Evolutionary conservation across 2,797 vertebrate genomes (phyloP).

Genomic region (Brachyalestes nurse): DNA sequence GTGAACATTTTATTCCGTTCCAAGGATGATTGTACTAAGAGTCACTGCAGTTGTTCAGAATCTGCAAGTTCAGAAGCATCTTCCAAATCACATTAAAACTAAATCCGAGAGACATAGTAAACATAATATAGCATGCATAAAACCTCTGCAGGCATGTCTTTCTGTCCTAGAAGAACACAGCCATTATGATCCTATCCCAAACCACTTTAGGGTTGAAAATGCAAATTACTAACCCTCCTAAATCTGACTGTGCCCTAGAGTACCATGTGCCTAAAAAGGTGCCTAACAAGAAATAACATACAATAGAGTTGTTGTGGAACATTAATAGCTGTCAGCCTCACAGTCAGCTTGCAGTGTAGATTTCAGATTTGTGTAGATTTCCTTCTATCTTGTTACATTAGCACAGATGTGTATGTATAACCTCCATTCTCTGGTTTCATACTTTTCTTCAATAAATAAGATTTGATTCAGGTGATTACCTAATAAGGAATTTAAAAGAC

Average conservation of each 20-base stretch:
- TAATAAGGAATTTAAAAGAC: too few species aligned
- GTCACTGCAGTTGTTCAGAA: slow-evolving; percentile 32
- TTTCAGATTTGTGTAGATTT: slow-evolving; percentile 36
- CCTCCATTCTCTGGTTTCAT: slow-evolving; percentile 67
- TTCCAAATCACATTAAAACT: neutral
- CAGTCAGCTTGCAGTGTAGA: neutral
- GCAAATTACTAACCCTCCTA: neutral
- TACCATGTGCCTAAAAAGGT: slow-evolving; percentile 9
- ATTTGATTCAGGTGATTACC: too few species aligned
- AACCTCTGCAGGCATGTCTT: too few species aligned
- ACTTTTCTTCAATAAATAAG: too few species aligned
- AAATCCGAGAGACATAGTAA: neutral
- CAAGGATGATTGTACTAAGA: slow-evolving; percentile 21
- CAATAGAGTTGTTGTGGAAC: neutral
- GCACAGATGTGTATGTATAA: slow-evolving; percentile 74
- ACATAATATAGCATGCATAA: too few species aligned
- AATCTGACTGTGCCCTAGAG: neutral
- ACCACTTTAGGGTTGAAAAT: too few species aligned
- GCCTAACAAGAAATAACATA: slow-evolving; percentile 2
- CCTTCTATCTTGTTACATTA: slow-evolving; percentile 72
- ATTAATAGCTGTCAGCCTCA: slow-evolving; percentile 1
- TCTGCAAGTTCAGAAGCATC: neutral
- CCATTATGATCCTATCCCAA: too few species aligned
- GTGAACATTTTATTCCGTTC: slow-evolving; percentile 20
- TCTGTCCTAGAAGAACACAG: too few species aligned